Conservation (phyloP, 2,888 invertebrate genomes). For the Acanthopleura granulata region DNA sequence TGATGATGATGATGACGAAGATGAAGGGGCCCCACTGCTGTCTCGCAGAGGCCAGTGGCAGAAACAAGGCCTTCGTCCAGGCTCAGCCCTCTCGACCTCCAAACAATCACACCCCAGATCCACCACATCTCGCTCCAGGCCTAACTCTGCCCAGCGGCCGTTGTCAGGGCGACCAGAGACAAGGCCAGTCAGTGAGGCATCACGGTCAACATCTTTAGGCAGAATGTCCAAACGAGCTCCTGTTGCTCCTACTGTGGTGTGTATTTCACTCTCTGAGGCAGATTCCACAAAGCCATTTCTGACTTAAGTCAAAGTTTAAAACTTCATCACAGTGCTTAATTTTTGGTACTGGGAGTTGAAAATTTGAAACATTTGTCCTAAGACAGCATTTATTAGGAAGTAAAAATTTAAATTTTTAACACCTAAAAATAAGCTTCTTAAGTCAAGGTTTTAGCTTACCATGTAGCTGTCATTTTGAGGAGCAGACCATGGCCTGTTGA, state of each 20-base stretch:
- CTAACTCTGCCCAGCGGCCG: conserved; percentile 37
- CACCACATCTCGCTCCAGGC: conserved; percentile 38
- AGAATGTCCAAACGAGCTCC: conserved; percentile 15
- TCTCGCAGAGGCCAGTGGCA: not conserved
- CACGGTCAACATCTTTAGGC: conserved; percentile 23
- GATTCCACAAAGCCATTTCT: too few species aligned
- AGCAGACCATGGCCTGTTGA: too few species aligned
- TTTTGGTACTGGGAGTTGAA: too few species aligned
- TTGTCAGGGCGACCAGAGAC: conserved; percentile 26
- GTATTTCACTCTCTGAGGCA: too few species aligned
- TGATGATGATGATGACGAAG: conserved; percentile 50
- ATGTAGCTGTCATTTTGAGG: too few species aligned
- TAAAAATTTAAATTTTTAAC: too few species aligned
- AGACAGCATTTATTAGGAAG: too few species aligned
- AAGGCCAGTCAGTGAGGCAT: conserved; percentile 24
- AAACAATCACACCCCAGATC: conserved; percentile 20
- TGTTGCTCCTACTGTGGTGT: not conserved
- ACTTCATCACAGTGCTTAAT: too few species aligned
- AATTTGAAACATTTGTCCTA: too few species aligned
- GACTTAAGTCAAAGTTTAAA: too few species aligned
- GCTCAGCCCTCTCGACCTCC: conserved; percentile 33
- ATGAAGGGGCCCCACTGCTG: conserved; percentile 31
- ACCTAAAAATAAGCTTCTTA: too few species aligned
- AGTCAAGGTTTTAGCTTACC: too few species aligned
- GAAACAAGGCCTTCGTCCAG: not conserved